phyloP scores from a whole-genome alignment of 2,888 invertebrate genomes.

The Argynnis bischoffii region DNA sequence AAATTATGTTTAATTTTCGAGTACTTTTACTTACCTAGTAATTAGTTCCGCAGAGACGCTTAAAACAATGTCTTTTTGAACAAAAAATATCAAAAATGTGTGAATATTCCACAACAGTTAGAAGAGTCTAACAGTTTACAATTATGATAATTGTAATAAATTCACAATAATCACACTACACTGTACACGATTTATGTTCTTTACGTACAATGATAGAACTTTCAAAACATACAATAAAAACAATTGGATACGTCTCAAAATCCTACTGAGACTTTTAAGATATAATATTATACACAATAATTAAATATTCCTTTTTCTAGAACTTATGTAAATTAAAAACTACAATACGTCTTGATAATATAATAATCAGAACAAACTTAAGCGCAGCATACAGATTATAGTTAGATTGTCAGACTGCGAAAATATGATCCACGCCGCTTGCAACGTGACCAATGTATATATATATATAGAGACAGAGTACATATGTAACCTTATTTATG shows the following conservation, averaged over 20 bases:
- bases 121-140: not conserved
- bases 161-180: not conserved
- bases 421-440: constrained; percentile 77
- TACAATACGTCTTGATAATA: constrained; percentile 24
- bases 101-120: not conserved
- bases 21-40: constrained; percentile 23
- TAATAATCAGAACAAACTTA: constrained; percentile 34
- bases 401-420: constrained; percentile 37
- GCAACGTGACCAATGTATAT: constrained; percentile 80
- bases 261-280: no score
- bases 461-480: constrained; percentile 1
- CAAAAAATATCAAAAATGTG: constrained; percentile 4
- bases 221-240: not conserved
- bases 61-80: constrained; percentile 9
- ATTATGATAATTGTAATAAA: not conserved
- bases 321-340: constrained; percentile 37
- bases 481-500: constrained; percentile 1
- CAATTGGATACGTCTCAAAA: no score
- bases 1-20: not conserved
- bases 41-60: constrained; percentile 9
- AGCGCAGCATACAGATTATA: constrained; percentile 33
- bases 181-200: not conserved
- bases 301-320: constrained; percentile 31
- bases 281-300: not conserved
- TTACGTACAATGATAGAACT: constrained; percentile 5